Percentiles rank a stretch among this genome's conserved stretches.
Conservation (phyloP, 2,113 vertebrate species). For the Mixornis gularis region DNA sequence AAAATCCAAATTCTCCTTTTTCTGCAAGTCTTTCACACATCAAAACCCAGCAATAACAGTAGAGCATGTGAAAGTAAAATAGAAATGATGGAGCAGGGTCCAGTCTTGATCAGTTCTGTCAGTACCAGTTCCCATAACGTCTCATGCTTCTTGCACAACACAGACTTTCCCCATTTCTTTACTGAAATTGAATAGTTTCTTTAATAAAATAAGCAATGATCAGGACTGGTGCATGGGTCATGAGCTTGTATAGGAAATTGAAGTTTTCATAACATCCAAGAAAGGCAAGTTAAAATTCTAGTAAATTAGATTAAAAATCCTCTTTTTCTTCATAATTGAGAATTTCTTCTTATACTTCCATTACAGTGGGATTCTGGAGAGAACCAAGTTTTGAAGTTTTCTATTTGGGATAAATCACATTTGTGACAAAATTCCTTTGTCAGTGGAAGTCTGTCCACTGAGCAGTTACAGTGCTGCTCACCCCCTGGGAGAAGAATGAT, state of each 20-base stretch:
- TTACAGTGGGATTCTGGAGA: not conserved
- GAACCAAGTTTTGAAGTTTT: not conserved
- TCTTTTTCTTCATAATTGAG: not conserved
- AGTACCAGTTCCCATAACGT: not conserved
- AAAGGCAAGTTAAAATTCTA: not conserved
- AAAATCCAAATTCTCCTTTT: not conserved
- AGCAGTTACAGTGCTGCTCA: not conserved
- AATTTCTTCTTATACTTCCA: not conserved
- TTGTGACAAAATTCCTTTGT: not conserved
- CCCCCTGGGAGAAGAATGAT: not conserved
- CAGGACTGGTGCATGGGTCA: not conserved
- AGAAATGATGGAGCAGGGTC: not conserved
- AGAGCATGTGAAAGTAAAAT: not conserved
- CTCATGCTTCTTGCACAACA: not conserved
- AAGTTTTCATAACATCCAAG: not conserved
- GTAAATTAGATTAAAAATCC: not conserved
- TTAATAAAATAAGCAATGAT: conserved; percentile 1
- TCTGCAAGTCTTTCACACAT: not conserved
- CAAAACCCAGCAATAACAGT: not conserved
- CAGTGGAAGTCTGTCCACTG: not conserved
- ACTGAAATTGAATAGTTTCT: not conserved
- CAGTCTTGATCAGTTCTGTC: not conserved
- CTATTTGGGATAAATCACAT: not conserved
- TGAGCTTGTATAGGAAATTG: not conserved
- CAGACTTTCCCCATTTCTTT: not conserved